These are phyloP conservation scores for Eupleurogrammus muticus DNA, from an alignment of 2,797 vertebrate species.

Conservation along the genomic window DNA sequence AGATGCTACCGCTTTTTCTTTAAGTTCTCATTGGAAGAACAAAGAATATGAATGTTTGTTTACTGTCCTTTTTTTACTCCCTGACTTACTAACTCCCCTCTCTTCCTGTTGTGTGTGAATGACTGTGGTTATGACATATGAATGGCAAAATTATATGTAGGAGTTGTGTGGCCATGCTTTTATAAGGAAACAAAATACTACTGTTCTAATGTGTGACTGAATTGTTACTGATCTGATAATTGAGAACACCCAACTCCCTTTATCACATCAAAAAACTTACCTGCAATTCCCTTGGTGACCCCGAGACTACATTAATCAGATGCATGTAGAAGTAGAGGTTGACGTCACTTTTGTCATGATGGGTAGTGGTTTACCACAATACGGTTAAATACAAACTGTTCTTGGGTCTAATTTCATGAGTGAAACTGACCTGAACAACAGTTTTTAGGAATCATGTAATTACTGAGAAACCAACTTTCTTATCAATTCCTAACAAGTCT, in stretches of 20 bases:
- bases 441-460: constrained; percentile 1
- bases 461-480: neutral
- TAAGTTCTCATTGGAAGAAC: neutral
- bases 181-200: neutral
- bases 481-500: neutral
- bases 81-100: neutral
- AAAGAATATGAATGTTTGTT: neutral
- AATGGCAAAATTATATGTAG: constrained; percentile 2
- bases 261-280: constrained; percentile 2
- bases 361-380: neutral
- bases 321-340: neutral
- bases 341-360: no score
- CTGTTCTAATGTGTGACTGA: neutral
- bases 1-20: neutral
- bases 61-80: neutral
- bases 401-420: neutral
- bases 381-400: neutral
- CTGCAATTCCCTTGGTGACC: neutral
- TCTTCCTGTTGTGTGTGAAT: constrained; percentile 21
- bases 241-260: neutral
- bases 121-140: constrained; percentile 29
- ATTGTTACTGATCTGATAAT: no score
- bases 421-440: neutral
- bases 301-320: neutral
- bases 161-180: constrained; percentile 7